Evolutionary conservation across 2,888 invertebrate genomes (phyloP).

Genomic region (Rhamnusium bicolor): DNA sequence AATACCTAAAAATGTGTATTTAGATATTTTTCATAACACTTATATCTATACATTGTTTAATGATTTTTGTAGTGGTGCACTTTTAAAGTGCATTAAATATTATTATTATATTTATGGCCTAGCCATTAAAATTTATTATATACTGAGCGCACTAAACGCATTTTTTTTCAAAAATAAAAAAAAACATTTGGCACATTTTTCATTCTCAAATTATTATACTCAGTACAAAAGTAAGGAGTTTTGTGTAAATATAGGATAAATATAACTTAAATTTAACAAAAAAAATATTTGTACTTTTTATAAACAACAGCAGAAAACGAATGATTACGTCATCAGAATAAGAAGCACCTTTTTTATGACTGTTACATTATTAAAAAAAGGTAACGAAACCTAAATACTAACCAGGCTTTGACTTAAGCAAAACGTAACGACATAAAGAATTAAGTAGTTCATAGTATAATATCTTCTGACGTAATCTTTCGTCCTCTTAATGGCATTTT

Average conservation of each 20-base stretch:
- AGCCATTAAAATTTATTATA: constrained; percentile 63
- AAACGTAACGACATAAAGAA: not conserved
- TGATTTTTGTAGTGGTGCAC: constrained; percentile 66
- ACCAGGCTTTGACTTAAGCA: not conserved
- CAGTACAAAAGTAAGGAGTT: constrained; percentile 38
- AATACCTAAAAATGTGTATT: constrained; percentile 44
- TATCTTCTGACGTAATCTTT: constrained; percentile 16
- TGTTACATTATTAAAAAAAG: not conserved
- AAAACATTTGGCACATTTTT: constrained; percentile 60
- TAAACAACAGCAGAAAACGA: constrained; percentile 42
- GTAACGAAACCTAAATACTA: constrained; percentile 11
- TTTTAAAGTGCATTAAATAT: constrained; percentile 67
- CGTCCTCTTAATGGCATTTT: constrained; percentile 1
- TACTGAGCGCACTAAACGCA: constrained; percentile 63
- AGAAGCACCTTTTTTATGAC: constrained; percentile 23
- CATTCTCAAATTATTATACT: constrained; percentile 41
- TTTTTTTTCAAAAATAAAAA: constrained; percentile 43
- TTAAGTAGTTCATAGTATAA: not conserved
- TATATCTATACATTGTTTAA: constrained; percentile 67
- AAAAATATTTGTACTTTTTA: constrained; percentile 50
- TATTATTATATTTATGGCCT: constrained; percentile 64
- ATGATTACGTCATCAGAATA: constrained; percentile 28
- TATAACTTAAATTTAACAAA: constrained; percentile 35
- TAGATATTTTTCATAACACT: constrained; percentile 58
- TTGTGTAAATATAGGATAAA: constrained; percentile 9